Conservation (phyloP, 2,888 invertebrate species). For the Lordiphosa andalusiaca region DNA sequence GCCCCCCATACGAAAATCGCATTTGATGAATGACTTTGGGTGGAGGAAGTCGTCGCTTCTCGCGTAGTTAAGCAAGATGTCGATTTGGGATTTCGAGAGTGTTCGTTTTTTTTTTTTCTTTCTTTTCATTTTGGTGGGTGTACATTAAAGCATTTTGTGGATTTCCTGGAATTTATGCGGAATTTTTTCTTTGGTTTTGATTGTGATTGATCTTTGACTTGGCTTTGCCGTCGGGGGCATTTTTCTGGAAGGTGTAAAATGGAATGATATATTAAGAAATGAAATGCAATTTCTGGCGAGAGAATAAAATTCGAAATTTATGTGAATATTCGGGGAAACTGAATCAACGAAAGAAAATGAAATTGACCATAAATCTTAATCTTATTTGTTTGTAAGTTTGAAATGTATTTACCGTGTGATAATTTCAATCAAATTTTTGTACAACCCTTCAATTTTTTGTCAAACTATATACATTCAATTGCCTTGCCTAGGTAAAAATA, state of each 20-base stretch:
- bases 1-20: slow-evolving; percentile 41
- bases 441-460: too few species aligned
- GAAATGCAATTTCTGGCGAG: slow-evolving; percentile 3
- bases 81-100: slow-evolving; percentile 23
- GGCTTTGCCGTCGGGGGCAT: slow-evolving; percentile 40
- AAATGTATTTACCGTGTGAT: too few species aligned
- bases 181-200: slow-evolving; percentile 42
- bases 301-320: not conserved
- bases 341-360: too few species aligned
- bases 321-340: not conserved
- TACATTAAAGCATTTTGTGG: slow-evolving; percentile 50
- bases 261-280: slow-evolving; percentile 7
- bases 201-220: slow-evolving; percentile 71
- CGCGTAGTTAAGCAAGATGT: slow-evolving; percentile 49
- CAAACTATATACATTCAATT: too few species aligned
- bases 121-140: slow-evolving; percentile 19
- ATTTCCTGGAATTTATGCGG: slow-evolving; percentile 72
- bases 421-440: too few species aligned
- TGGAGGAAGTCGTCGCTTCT: slow-evolving; percentile 42
- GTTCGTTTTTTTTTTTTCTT: too few species aligned
- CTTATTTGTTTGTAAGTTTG: too few species aligned
- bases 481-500: too few species aligned
- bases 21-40: slow-evolving; percentile 63
- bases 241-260: slow-evolving; percentile 27
- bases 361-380: too few species aligned